Evolutionary conservation across 2,797 vertebrate genomes (phyloP).

Genomic region (Galago senegalensis): DNA sequence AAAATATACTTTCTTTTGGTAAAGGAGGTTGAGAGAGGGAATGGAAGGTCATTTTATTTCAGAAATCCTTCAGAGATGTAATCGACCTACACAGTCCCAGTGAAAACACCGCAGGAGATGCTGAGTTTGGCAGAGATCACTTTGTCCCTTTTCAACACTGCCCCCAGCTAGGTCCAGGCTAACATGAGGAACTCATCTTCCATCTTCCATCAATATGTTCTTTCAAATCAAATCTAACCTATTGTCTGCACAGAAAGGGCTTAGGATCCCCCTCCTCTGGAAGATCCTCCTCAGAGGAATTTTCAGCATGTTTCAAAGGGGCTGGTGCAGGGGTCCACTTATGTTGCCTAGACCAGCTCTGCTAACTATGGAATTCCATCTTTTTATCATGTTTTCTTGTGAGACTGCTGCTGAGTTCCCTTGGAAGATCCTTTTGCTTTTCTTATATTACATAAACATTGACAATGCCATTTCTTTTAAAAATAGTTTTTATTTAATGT

Average conservation of each 20-base stretch:
- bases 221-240: background rate
- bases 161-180: background rate
- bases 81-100: background rate
- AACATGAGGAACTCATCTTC: background rate
- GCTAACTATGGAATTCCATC: background rate
- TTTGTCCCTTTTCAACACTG: background rate
- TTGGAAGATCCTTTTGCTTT: slow-evolving; percentile 20
- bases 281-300: background rate
- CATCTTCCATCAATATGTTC: background rate
- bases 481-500: slow-evolving; percentile 1
- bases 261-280: background rate
- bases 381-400: background rate
- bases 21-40: background rate
- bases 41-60: background rate
- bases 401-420: background rate
- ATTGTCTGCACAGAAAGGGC: background rate
- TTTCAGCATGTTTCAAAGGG: background rate
- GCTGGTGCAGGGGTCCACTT: too few species aligned
- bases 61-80: background rate
- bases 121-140: background rate
- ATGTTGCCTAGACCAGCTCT: background rate
- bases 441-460: background rate
- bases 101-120: background rate
- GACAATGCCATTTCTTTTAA: background rate
- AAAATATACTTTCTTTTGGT: background rate